Percentiles rank a stretch among this genome's conserved stretches.
These are phyloP conservation scores for Bradynema listronoti DNA, from an alignment of 1,140 invertebrate genomes.

Conservation along the genomic window DNA sequence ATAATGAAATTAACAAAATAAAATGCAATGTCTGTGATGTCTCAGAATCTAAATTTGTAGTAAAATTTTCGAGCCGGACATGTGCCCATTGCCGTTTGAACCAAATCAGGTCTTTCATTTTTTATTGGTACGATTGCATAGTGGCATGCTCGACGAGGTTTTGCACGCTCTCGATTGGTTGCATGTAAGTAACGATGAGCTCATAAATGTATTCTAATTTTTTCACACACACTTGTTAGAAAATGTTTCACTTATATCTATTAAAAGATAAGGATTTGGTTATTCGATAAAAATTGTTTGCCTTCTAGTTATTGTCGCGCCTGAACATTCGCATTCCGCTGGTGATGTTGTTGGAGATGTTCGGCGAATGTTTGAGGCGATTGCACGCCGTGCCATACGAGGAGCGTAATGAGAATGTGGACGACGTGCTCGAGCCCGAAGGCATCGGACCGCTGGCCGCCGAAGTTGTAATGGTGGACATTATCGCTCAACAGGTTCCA, in stretches of 20 bases:
- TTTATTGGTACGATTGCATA: conserved; percentile 75
- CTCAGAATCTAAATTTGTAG: conserved; percentile 62
- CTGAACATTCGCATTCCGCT: conserved; percentile 81
- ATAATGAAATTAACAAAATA: conserved; percentile 21
- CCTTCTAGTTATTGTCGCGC: conserved; percentile 71
- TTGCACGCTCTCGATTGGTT: conserved; percentile 89
- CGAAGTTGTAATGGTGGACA: conserved; percentile 90
- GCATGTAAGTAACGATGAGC: conserved; percentile 70
- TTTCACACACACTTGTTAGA: too few species aligned
- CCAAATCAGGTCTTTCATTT: conserved; percentile 90
- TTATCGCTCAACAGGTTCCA: conserved; percentile 85
- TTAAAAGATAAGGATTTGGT: too few species aligned
- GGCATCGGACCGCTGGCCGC: conserved; percentile 64
- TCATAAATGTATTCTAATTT: too few species aligned
- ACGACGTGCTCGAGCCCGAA: conserved; percentile 61
- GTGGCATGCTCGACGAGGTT: conserved; percentile 76
- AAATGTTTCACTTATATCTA: too few species aligned
- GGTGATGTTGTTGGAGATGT: conserved; percentile 76
- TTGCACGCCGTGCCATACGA: neutral
- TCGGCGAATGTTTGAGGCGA: conserved; percentile 58
- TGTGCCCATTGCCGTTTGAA: conserved; percentile 86
- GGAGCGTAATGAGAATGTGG: neutral
- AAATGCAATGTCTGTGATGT: too few species aligned
- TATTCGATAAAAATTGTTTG: conserved; percentile 37
- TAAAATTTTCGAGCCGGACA: conserved; percentile 90